Percentiles rank a stretch among this genome's conserved stretches.
Evolutionary conservation across 1,140 invertebrate species (phyloP).

Genomic region (Euschistus heros): DNA sequence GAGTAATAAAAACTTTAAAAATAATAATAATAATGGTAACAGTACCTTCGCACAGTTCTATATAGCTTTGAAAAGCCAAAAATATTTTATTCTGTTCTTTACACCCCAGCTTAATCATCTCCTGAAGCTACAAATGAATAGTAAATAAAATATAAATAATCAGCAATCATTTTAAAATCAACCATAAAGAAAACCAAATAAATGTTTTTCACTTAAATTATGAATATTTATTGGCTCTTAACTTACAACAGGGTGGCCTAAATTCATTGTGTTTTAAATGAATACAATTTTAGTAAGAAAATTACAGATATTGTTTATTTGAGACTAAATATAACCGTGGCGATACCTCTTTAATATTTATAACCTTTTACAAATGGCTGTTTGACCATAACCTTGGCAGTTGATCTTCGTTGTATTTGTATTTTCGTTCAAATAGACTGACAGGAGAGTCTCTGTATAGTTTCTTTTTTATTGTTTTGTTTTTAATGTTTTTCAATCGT

Average conservation of each 20-base stretch:
- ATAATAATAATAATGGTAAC: neutral
- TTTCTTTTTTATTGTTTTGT: too few relatives aligned
- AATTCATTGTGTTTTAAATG: constrained; percentile 1
- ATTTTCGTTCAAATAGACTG: neutral
- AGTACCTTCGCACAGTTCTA: constrained; percentile 30
- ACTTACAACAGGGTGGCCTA: constrained; percentile 13
- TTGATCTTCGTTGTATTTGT: constrained; percentile 7
- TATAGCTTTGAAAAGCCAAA: constrained; percentile 31
- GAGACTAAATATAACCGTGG: neutral
- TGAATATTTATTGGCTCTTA: neutral
- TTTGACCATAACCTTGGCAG: constrained; percentile 8
- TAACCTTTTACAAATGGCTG: constrained; percentile 6
- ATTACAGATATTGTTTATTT: neutral
- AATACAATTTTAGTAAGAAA: too few relatives aligned
- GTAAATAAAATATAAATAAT: constrained; percentile 21
- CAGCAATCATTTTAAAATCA: neutral
- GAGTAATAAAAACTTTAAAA: too few relatives aligned
- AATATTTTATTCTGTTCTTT: constrained; percentile 36
- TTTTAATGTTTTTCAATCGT: neutral
- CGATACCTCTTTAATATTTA: neutral
- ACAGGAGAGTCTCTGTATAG: too few relatives aligned
- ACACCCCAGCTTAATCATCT: constrained; percentile 37
- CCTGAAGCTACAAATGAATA: constrained; percentile 37
- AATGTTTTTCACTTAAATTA: neutral
- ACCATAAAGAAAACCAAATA: too few relatives aligned